Percentiles rank a stretch among this genome's conserved stretches.
These are phyloP conservation scores for Xylocopa sonorina DNA, from an alignment of 1,140 invertebrate species.

Conservation along the genomic window DNA sequence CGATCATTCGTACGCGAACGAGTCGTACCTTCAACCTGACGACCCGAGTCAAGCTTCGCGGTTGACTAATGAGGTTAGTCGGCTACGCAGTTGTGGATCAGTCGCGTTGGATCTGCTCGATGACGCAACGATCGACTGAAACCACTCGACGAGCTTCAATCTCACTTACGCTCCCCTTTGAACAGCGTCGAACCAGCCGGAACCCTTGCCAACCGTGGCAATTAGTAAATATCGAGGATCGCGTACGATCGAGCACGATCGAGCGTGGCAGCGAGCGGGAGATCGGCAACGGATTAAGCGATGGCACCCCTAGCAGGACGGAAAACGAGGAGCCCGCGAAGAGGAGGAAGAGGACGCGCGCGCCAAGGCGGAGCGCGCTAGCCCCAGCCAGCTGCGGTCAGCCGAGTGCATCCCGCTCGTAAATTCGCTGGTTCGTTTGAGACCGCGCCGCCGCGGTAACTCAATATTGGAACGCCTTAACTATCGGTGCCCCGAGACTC, in stretches of 20 bases:
- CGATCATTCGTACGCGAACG: slow-evolving; percentile 35
- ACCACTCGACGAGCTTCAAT: no score
- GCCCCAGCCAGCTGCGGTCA: background rate
- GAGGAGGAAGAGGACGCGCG: background rate
- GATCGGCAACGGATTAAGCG: background rate
- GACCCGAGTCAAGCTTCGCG: no score
- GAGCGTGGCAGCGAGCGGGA: no score
- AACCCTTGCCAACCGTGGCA: no score
- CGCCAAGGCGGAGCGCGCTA: background rate
- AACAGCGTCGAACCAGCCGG: no score
- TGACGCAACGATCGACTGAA: no score
- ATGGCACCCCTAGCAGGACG: background rate
- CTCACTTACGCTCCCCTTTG: no score
- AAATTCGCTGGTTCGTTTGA: slow-evolving; percentile 67
- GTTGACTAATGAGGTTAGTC: no score
- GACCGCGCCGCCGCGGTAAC: slow-evolving; percentile 57
- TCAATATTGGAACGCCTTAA: slow-evolving; percentile 60
- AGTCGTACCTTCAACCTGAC: no score
- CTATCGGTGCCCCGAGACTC: slow-evolving; percentile 2
- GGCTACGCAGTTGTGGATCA: no score
- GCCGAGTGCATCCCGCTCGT: slow-evolving; percentile 3
- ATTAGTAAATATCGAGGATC: no score
- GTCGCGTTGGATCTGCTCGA: no score
- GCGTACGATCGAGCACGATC: background rate
- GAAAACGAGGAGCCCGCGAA: background rate